phyloP scores from a whole-genome alignment of 2,888 invertebrate species.

The Rutpela maculata region DNA sequence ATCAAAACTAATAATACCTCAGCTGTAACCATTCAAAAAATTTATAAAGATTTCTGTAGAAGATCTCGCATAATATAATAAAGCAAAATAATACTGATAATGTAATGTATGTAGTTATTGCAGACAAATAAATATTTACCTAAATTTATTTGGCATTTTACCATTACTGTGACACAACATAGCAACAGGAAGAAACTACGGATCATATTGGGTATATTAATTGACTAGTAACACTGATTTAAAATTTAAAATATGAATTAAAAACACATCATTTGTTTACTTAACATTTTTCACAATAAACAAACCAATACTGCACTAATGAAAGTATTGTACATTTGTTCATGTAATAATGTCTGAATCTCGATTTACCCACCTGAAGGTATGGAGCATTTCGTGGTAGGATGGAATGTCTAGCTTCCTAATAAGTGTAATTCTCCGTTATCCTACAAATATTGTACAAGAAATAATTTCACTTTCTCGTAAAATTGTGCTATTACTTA shows the following conservation, averaged over 20 bases:
- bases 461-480: neutral
- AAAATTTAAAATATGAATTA: neutral
- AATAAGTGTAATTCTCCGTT: neutral
- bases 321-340: neutral
- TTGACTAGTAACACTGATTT: neutral
- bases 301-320: slow-evolving; percentile 4
- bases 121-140: slow-evolving; percentile 49
- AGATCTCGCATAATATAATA: no score
- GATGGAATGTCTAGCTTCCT: slow-evolving; percentile 5
- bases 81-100: no score
- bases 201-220: slow-evolving; percentile 26
- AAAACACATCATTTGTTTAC: neutral
- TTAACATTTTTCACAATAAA: neutral
- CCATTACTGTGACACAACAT: slow-evolving; percentile 39
- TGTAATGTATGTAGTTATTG: neutral
- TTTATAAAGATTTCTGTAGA: no score
- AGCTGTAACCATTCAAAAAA: no score
- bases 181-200: slow-evolving; percentile 38
- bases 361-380: neutral
- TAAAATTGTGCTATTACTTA: neutral
- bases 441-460: neutral
- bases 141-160: slow-evolving; percentile 57
- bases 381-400: slow-evolving; percentile 1
- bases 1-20: no score
- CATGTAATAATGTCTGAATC: neutral